A percentile compares a stretch with the other conserved stretches of the same genome.
Evolutionary conservation across 2,797 vertebrate species (phyloP).

Genomic region (Sphaeramia orbicularis): DNA sequence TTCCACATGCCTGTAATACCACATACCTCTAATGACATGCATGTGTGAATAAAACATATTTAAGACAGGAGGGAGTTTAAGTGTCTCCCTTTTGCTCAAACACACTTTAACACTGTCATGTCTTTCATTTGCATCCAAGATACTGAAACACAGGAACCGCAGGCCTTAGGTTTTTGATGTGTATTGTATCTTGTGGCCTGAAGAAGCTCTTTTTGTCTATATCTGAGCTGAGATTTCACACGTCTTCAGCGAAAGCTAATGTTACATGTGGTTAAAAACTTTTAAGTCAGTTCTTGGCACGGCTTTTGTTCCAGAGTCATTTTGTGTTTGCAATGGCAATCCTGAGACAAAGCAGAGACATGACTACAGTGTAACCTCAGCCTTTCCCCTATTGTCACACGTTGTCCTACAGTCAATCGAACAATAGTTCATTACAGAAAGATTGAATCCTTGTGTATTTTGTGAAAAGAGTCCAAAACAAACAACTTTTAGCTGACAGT

Average conservation of each 20-base stretch:
- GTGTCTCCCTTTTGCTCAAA: neutral
- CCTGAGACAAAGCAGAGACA: conserved; percentile 52
- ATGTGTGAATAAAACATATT: neutral
- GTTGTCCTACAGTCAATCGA: conserved; percentile 42
- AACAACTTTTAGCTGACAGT: conserved; percentile 49
- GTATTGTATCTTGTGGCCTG: neutral
- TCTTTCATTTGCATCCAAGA: neutral
- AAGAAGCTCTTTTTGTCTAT: conserved; percentile 10
- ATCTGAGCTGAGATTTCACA: conserved; percentile 26
- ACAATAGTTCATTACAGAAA: conserved; percentile 50
- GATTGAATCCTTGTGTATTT: conserved; percentile 61
- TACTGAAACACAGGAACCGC: conserved; percentile 22
- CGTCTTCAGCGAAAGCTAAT: neutral
- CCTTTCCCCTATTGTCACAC: conserved; percentile 33
- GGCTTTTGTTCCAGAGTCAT: conserved; percentile 24
- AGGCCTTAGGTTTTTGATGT: neutral
- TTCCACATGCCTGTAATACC: conserved; percentile 3
- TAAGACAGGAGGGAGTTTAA: neutral
- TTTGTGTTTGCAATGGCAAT: conserved; percentile 33
- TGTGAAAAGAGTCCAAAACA: conserved; percentile 48
- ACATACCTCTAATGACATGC: neutral
- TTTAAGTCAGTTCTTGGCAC: conserved; percentile 18
- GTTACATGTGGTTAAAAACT: conserved; percentile 5
- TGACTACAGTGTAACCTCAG: conserved; percentile 37
- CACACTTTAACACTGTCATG: neutral